These are phyloP conservation scores for Capitulum mitella DNA, from an alignment of 2,888 invertebrate species.

Conservation along the genomic window DNA sequence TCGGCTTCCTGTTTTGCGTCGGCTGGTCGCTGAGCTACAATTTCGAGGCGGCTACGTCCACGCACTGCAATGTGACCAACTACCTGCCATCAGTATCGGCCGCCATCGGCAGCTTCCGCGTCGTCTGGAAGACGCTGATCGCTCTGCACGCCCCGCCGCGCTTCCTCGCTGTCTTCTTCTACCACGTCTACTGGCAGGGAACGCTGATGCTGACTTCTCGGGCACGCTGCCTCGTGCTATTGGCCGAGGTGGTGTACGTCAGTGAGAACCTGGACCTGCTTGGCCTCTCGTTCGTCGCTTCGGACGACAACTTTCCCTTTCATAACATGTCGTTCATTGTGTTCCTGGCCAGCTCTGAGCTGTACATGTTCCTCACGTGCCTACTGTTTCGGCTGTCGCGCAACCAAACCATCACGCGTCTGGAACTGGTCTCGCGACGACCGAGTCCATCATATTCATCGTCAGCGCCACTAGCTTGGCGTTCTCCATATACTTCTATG, in stretches of 20 bases:
- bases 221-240: constrained; percentile 53
- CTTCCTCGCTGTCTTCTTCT: constrained; percentile 67
- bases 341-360: constrained; percentile 74
- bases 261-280: constrained; percentile 78
- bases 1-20: constrained; percentile 72
- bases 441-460: constrained; percentile 4
- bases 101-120: constrained; percentile 81
- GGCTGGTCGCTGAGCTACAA: constrained; percentile 71
- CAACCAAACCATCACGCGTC: background rate
- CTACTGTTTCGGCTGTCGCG: constrained; percentile 45
- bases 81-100: constrained; percentile 88
- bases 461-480: constrained; percentile 33
- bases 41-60: constrained; percentile 76
- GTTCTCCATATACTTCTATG: constrained; percentile 35
- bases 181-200: constrained; percentile 66
- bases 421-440: background rate
- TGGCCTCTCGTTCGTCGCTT: constrained; percentile 85
- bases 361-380: constrained; percentile 79
- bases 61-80: constrained; percentile 74
- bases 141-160: constrained; percentile 72
- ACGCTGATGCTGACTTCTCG: constrained; percentile 52
- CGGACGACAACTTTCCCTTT: constrained; percentile 66
- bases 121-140: constrained; percentile 80
- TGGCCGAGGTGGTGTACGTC: constrained; percentile 65
- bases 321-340: constrained; percentile 81